Evolutionary conservation across 2,113 vertebrate species (phyloP).

Genomic region (Halcyon senegalensis): DNA sequence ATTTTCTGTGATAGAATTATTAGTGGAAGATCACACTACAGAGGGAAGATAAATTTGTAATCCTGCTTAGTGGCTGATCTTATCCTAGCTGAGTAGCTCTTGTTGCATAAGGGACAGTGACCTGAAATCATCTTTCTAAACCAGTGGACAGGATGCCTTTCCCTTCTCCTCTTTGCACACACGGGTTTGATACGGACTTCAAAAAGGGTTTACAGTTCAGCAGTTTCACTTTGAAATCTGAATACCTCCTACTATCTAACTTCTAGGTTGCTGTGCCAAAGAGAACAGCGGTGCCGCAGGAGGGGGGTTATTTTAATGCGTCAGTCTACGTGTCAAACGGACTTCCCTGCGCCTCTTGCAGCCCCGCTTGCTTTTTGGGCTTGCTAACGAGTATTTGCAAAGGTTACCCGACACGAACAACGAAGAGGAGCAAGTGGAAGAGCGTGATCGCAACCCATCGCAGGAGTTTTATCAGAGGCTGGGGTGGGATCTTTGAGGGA

Average conservation of each 20-base stretch:
- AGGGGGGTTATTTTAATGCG: background rate
- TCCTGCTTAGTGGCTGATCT: slow-evolving; percentile 45
- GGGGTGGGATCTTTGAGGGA: background rate
- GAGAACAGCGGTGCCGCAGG: background rate
- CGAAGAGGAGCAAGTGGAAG: background rate
- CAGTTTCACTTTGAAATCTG: background rate
- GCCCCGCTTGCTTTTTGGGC: background rate
- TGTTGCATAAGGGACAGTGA: slow-evolving; percentile 46
- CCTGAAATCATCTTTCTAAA: slow-evolving; percentile 15
- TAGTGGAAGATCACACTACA: background rate
- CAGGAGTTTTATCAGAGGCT: background rate
- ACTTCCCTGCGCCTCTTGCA: background rate
- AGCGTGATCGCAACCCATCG: background rate
- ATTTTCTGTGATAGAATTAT: background rate
- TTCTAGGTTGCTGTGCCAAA: background rate
- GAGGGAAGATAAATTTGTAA: slow-evolving; percentile 34
- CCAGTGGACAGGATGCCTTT: background rate
- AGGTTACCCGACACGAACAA: background rate
- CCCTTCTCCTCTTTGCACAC: background rate
- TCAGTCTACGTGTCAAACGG: background rate
- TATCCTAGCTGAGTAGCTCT: slow-evolving; percentile 9
- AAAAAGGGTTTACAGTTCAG: background rate
- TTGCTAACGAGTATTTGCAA: background rate
- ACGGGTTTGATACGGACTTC: background rate
- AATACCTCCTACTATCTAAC: background rate